Base-by-base conservation (phyloP, 2,113 vertebrate genomes). In the Petroica traversi region DNA sequence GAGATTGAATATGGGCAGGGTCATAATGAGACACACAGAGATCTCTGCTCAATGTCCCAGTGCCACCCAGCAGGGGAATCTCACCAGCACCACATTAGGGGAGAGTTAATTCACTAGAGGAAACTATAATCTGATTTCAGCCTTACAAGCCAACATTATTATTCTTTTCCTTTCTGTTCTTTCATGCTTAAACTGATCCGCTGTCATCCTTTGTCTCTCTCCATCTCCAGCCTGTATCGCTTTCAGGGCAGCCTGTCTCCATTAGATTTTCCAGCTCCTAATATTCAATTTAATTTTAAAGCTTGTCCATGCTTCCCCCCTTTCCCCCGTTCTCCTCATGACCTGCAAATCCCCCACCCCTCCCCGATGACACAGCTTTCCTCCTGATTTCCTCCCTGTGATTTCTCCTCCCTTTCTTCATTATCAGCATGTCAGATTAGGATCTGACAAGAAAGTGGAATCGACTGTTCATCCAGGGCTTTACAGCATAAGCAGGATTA, bases 371-470 rank as follows among this genome's bases (percentile, higher is more conserved):
- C 54, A 81, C 48, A 88, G 90, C 88, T 89, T 95, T 91, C 72
- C 46, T 62, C 89, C 43, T 67, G 78, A 78, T 91, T 88, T 59
- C 66, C 79, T 88, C 89, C 67, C 67, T 55, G 43, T 87, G 69
- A 91, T 91, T 88, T 79, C 88, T 85, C 83, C 73, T 91, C 92
- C 94, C 46, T 93, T 81, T 89, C 94, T 93, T 97, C 88, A 93
- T 97, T 97, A 97, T 97, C 97, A 89, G 71, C 57, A 54, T 94
- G 96, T 91, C 94, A 97, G 97, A 97, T 98, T 97, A 97, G 92
- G 88, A 98, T 98, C 97, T 94, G 96, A 97, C 92, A 83, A 71
- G 91, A 68, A 84, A 95, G 88, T 89, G n/a, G 89, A 95, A 97
- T 93, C 52, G 23, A 93, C 89, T 93, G 80, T 84, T 97, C 38